Percentiles rank a stretch among this genome's conserved stretches.
These are phyloP conservation scores for Acrossocheilus fasciatus DNA, from an alignment of 2,797 vertebrate species.

Conservation along the genomic window DNA sequence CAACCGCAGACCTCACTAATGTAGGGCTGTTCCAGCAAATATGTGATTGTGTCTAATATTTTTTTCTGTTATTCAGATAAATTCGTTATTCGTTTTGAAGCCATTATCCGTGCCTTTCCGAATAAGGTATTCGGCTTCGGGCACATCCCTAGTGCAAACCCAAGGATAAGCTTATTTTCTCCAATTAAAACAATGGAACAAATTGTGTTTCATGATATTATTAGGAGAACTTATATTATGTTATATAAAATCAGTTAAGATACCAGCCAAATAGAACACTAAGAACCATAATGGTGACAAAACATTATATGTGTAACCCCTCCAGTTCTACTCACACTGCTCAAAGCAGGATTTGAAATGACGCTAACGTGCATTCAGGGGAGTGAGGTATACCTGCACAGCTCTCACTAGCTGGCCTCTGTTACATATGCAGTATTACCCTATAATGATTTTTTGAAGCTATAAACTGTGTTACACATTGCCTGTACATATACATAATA, in stretches of 20 bases:
- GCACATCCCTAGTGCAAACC: background rate
- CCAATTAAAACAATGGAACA: background rate
- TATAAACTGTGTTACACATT: background rate
- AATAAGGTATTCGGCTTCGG: too few species aligned
- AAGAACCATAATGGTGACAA: background rate
- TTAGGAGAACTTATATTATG: background rate
- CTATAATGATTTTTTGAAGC: background rate
- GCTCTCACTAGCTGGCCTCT: background rate
- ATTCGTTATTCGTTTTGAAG: too few species aligned
- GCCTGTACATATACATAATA: background rate
- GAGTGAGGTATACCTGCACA: background rate
- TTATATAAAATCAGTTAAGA: background rate
- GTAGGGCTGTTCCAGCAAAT: too few species aligned
- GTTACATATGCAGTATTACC: background rate
- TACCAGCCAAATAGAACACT: background rate
- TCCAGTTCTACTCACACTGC: background rate
- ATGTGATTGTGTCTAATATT: too few species aligned
- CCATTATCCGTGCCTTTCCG: too few species aligned
- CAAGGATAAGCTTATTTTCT: background rate
- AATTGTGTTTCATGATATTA: background rate
- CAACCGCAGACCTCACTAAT: too few species aligned
- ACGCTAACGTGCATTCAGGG: too few species aligned
- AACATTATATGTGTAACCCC: background rate
- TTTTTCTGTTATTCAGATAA: too few species aligned
- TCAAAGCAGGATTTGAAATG: too few species aligned